phyloP scores from a whole-genome alignment of 2,113 vertebrate species.

The Heliornis fulica region DNA sequence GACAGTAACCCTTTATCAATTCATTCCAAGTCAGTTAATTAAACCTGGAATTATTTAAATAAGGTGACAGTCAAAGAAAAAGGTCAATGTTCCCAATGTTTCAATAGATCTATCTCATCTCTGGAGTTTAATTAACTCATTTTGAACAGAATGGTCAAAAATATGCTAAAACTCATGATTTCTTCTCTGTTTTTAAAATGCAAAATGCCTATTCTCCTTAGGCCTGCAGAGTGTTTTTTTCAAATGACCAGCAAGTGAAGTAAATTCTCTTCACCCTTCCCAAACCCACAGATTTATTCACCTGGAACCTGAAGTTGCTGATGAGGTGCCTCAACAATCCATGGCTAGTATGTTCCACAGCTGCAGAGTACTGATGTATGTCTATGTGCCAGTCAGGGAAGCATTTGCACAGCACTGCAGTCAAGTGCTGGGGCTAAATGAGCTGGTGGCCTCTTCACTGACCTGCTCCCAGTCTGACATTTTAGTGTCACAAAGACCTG shows the following conservation, averaged over 20 bases:
- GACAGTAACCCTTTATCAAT: conserved; percentile 49
- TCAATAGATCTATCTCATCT: conserved; percentile 44
- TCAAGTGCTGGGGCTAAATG: not conserved
- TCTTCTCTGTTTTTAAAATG: conserved; percentile 9
- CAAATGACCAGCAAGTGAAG: not conserved
- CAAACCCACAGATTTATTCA: not conserved
- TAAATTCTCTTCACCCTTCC: not conserved
- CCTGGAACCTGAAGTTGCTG: not conserved
- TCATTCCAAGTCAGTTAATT: conserved; percentile 60
- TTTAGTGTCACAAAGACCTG: not conserved
- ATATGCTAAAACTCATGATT: conserved; percentile 8
- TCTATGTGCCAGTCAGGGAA: not conserved
- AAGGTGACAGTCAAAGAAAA: conserved; percentile 53
- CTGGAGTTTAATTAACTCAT: conserved; percentile 63
- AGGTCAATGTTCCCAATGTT: conserved; percentile 37
- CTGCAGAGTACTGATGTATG: not conserved
- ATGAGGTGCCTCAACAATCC: not conserved
- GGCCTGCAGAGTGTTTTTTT: not conserved
- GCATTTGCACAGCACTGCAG: not conserved
- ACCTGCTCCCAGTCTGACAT: not conserved
- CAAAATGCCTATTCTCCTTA: not conserved
- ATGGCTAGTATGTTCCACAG: fast-evolving
- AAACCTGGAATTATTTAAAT: conserved; percentile 61
- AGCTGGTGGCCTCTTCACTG: not conserved
- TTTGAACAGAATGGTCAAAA: conserved; percentile 19